Evolutionary conservation across 1,140 invertebrate species (phyloP).

Genomic region (Leucophenga varia): DNA sequence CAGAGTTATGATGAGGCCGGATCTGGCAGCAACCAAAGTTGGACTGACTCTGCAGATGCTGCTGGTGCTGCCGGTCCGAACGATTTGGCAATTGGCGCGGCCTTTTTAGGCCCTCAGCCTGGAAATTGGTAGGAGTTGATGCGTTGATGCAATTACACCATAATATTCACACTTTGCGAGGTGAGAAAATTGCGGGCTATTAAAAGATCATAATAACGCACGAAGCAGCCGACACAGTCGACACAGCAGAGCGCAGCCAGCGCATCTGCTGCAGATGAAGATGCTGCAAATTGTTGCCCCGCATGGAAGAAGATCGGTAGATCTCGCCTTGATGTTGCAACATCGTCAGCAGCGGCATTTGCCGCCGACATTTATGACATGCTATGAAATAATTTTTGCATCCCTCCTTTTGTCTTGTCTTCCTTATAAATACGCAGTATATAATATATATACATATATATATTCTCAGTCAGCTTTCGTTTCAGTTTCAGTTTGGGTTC

Average conservation of each 20-base stretch:
- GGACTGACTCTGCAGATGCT: constrained; percentile 8
- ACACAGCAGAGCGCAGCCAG: constrained; percentile 4
- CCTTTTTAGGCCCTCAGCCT: constrained; percentile 42
- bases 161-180: constrained; percentile 58
- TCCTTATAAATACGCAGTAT: constrained; percentile 28
- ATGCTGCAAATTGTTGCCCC: constrained; percentile 43
- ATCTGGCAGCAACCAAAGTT: constrained; percentile 14
- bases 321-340: too few relatives aligned
- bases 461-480: too few relatives aligned
- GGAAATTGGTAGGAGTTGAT: constrained; percentile 57
- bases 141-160: constrained; percentile 57
- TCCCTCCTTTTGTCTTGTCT: constrained; percentile 6
- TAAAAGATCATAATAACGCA: constrained; percentile 55
- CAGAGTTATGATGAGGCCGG: constrained; percentile 45
- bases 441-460: too few relatives aligned
- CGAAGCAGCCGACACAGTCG: constrained; percentile 1
- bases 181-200: constrained; percentile 57
- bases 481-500: constrained; percentile 4
- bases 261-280: constrained; percentile 25
- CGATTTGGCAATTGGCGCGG: constrained; percentile 46
- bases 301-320: too few relatives aligned
- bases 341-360: constrained; percentile 13
- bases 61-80: constrained; percentile 11
- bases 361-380: constrained; percentile 48
- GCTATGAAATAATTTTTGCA: constrained; percentile 41